Evolutionary conservation across 2,888 invertebrate genomes (phyloP), one percentile per base, ranked within the genome.

Genomic region (Ypsolopha sequella): DNA sequence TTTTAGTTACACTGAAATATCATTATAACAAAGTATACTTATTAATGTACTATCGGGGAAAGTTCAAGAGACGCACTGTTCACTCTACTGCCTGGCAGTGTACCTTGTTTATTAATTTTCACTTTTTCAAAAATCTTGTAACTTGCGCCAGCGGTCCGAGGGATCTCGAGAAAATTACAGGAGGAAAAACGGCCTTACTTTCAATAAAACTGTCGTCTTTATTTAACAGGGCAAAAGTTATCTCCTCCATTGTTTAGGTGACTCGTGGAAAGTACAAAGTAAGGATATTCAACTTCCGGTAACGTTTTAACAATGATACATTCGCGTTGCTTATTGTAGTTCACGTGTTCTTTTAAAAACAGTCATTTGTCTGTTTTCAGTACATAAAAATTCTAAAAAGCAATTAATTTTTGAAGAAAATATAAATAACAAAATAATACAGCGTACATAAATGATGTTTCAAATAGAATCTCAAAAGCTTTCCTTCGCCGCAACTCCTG

Each of bases 141-240:
- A 54, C 60, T 70, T 60, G 53, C 7, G 57, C 73, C 69, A 60
- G 39, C 55, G 60, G 45, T 50, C 56, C 60, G 70, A 73, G 77
- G 76, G 76, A 73, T 76, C 74, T 72, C 65, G 69, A 70, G 76
- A 76, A 82, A 81, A 82, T 81, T 80, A 81, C 80, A 76, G 77
- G 74, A 77, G 76, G 78, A 76, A 82, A 56, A 84, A 77, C 80
- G 79, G 76, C 73, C 79, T 78, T 80, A 78, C 78, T 84, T 85
- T 84, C 84, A 85, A 85, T 85, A 82, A 84, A 82, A 84, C 80
- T 82, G 82, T 82, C 82, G 75, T 79, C 80, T 82, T 81, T 85
- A 84, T 80, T 84, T 82, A 84, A 82, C 79, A 75, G 78, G 76
- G 72, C 75, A 70, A 73, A 80, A 81, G 81, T 81, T 82, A 51